Percentiles rank a stretch among this genome's conserved stretches.
These are phyloP conservation scores for Hippocampus zosterae DNA, from an alignment of 2,113 vertebrate genomes.

Conservation along the genomic window DNA sequence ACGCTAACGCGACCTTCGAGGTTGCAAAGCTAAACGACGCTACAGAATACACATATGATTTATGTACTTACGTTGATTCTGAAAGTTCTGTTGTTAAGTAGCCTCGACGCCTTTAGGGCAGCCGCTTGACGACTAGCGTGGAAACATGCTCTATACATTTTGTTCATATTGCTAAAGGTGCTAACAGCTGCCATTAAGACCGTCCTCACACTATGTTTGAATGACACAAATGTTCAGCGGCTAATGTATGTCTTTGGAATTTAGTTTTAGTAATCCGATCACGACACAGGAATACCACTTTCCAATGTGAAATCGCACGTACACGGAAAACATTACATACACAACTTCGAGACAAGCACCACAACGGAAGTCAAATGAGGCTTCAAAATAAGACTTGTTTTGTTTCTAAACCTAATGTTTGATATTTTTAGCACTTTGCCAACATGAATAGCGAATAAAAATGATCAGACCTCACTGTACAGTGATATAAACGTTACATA, in stretches of 20 bases:
- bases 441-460: background rate
- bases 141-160: constrained; percentile 55
- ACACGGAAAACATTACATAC: background rate
- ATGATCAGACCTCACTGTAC: no score
- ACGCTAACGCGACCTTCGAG: constrained; percentile 9
- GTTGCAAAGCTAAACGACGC: background rate
- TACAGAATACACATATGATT: background rate
- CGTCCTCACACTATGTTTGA: background rate
- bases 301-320: background rate
- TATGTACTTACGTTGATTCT: constrained; percentile 55
- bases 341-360: background rate
- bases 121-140: constrained; percentile 43
- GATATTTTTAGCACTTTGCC: background rate
- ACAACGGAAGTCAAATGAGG: background rate
- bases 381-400: constrained; percentile 4
- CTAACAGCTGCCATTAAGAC: constrained; percentile 51
- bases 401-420: background rate
- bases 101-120: constrained; percentile 34
- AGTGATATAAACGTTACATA: background rate
- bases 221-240: background rate
- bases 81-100: constrained; percentile 61
- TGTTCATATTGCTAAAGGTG: constrained; percentile 42
- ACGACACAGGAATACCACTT: background rate
- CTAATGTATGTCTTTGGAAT: no score
- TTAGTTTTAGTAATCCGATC: background rate